A percentile compares a stretch with the other conserved stretches of the same genome.
Evolutionary conservation across 2,113 vertebrate genomes (phyloP).

Genomic region (Forbesichthys agassizii): DNA sequence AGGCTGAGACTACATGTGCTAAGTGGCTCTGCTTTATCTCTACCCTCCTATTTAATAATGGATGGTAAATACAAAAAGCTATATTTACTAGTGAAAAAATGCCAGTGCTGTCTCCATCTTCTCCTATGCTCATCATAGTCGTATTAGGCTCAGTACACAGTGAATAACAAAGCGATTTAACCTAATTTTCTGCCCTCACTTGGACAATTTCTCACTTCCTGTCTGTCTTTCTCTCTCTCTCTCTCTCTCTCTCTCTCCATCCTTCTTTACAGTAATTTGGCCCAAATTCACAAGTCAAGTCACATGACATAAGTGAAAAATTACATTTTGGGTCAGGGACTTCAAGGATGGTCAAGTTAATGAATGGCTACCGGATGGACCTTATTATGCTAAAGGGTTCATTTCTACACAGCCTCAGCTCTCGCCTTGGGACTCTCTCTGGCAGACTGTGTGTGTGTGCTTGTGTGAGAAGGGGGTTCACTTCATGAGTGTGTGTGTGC

Average conservation of each 20-base stretch:
- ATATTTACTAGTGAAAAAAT: background rate
- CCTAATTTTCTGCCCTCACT: conserved; percentile 23
- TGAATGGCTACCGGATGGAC: conserved; percentile 82
- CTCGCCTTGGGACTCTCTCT: conserved; percentile 66
- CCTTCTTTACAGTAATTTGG: conserved; percentile 57
- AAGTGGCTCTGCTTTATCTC: too few relatives aligned
- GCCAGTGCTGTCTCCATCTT: background rate
- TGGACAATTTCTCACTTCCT: conserved; percentile 3
- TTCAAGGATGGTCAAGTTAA: conserved; percentile 80
- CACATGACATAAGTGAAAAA: conserved; percentile 74
- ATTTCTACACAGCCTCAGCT: conserved; percentile 60
- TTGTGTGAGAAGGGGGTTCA: conserved; percentile 9
- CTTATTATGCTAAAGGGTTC: conserved; percentile 82
- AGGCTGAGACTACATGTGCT: too few relatives aligned
- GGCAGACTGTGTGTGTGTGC: conserved; percentile 39
- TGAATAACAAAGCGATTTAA: conserved; percentile 48
- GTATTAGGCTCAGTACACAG: conserved; percentile 29
- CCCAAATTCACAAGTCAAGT: conserved; percentile 57
- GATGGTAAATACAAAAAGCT: too few relatives aligned
- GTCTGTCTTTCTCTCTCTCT: conserved; percentile 3
- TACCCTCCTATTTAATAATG: too few relatives aligned
- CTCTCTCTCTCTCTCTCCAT: background rate
- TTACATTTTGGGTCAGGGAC: conserved; percentile 77
- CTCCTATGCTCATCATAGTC: conserved; percentile 7
- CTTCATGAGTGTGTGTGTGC: background rate